These are phyloP conservation scores for Sycophila texana DNA, from an alignment of 2,888 invertebrate species.

Conservation along the genomic window DNA sequence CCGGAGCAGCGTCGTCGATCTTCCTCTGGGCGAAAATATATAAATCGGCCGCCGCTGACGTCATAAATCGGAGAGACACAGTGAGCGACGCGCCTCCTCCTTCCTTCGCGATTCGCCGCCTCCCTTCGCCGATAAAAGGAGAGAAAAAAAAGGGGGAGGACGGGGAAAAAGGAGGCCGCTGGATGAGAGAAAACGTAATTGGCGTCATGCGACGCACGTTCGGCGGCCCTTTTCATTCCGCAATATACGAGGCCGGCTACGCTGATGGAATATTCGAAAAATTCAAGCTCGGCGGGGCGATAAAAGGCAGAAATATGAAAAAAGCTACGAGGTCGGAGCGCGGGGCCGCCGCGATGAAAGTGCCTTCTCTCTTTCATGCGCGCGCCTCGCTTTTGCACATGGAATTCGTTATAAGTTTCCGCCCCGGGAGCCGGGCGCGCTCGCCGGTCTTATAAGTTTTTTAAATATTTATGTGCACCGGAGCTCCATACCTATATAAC, in stretches of 20 bases:
- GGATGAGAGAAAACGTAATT: conserved; percentile 62
- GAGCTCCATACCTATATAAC: conserved; percentile 17
- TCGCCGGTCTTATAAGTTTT: conserved; percentile 49
- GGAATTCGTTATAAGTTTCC: conserved; percentile 56
- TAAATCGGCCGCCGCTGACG: conserved; percentile 66
- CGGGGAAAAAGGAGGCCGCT: conserved; percentile 45
- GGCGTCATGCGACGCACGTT: conserved; percentile 70
- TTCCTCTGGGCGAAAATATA: conserved; percentile 59
- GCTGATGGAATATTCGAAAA: conserved; percentile 73
- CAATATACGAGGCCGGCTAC: conserved; percentile 69
- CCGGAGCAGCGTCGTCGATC: background rate
- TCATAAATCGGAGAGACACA: conserved; percentile 68
- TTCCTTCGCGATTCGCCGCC: conserved; percentile 16
- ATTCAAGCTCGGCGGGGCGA: conserved; percentile 64
- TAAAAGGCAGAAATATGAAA: conserved; percentile 65
- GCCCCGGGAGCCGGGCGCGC: conserved; percentile 1
- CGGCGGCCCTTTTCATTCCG: conserved; percentile 64
- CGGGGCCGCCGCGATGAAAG: conserved; percentile 43
- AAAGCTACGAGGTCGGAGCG: conserved; percentile 33
- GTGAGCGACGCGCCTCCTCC: background rate
- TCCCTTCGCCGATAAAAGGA: conserved; percentile 34
- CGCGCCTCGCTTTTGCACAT: conserved; percentile 42
- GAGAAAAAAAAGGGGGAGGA: conserved; percentile 1
- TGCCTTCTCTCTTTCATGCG: conserved; percentile 32
- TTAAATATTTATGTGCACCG: conserved; percentile 54